Percentiles rank a stretch among this genome's conserved stretches.
Conservation (phyloP, 30 jellyfish, hydroid and myxozoan species). For the Turritopsis dohrnii region DNA sequence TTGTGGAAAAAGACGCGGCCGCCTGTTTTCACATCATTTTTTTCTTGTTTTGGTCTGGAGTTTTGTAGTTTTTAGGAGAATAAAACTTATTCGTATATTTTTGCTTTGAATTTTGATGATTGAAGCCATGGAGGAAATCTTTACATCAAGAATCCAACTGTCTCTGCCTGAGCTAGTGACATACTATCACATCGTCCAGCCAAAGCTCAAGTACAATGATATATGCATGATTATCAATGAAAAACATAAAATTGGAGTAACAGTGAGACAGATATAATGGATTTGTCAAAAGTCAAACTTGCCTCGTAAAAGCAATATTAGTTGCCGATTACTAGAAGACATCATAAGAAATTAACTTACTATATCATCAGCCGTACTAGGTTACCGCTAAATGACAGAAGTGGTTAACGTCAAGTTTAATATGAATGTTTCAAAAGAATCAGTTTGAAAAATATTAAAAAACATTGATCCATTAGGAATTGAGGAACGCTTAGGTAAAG, state of each 20-base stretch:
- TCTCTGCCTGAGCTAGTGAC: background rate
- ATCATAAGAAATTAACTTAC: background rate
- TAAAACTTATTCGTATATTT: background rate
- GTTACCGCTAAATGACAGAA: constrained; percentile 11
- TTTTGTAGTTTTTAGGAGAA: background rate
- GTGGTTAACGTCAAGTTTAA: background rate
- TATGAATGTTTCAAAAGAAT: constrained; percentile 13
- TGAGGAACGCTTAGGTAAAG: background rate
- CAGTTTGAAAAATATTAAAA: constrained; percentile 4
- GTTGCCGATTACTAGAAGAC: background rate
- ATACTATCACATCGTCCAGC: background rate
- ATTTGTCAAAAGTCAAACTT: background rate
- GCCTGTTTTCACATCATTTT: background rate
- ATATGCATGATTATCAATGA: background rate
- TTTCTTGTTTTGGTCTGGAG: background rate
- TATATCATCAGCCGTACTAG: background rate
- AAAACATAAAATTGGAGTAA: background rate
- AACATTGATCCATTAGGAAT: constrained; percentile 19
- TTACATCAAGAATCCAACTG: background rate
- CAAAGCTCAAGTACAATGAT: too few species aligned
- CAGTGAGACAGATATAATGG: background rate
- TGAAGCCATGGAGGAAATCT: background rate
- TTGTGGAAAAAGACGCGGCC: background rate
- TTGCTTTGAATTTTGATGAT: background rate
- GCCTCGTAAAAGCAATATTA: background rate